Evolutionary conservation across 92 coral and sea anemone species (phyloP).

Genomic region (Virgularia gustaviana): DNA sequence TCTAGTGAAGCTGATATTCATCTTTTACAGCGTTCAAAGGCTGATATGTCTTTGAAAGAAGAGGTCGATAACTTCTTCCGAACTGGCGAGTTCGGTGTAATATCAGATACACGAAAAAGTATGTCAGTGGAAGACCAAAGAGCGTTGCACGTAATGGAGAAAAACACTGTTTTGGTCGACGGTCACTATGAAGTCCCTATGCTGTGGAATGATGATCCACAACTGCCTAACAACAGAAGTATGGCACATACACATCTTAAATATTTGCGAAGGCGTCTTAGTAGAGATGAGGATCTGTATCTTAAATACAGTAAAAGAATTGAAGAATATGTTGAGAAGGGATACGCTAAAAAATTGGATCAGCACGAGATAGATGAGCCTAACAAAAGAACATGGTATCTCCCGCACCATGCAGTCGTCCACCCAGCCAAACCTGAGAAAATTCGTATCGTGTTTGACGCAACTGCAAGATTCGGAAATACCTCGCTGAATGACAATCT

Average conservation of each 20-base stretch:
- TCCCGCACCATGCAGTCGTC: constrained; percentile 33
- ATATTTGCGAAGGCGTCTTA: not conserved
- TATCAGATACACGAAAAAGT: not conserved
- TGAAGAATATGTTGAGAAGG: constrained; percentile 6
- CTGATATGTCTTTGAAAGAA: not conserved
- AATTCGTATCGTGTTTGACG: constrained; percentile 23
- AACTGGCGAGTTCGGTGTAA: constrained; percentile 9
- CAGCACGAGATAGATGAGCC: not conserved
- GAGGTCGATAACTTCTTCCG: not conserved
- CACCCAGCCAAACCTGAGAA: constrained; percentile 15
- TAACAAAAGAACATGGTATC: not conserved
- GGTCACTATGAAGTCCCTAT: constrained; percentile 24
- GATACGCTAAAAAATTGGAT: constrained; percentile 5
- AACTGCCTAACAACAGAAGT: constrained; percentile 15
- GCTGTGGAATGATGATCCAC: not conserved
- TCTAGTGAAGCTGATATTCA: not conserved
- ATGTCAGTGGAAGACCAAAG: constrained; percentile 12
- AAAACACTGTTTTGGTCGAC: not conserved
- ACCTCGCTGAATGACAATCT: constrained; percentile 11
- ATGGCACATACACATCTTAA: not conserved
- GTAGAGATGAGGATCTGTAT: constrained; percentile 5
- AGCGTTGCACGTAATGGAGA: constrained; percentile 5
- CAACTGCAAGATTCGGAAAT: constrained; percentile 15
- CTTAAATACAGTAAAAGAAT: not conserved
- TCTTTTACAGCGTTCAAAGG: constrained; percentile 12